These are phyloP conservation scores for Drosophila lutescens DNA, from an alignment of 2,888 invertebrate genomes.

Conservation along the genomic window DNA sequence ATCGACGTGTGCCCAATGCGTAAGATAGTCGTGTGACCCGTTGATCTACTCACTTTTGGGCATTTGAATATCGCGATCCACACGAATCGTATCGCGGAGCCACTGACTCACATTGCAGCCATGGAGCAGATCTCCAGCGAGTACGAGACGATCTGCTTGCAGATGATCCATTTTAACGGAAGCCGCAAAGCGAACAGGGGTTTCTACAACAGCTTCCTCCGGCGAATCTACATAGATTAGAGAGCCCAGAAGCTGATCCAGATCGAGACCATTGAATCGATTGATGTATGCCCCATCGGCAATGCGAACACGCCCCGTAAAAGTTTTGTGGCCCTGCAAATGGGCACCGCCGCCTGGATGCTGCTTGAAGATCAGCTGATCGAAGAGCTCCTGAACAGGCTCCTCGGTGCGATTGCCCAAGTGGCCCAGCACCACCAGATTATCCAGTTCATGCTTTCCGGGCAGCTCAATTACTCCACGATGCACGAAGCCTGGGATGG, in stretches of 20 bases:
- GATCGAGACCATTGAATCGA: conserved; percentile 79
- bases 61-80: conserved; percentile 80
- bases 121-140: conserved; percentile 68
- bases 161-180: conserved; percentile 74
- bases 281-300: conserved; percentile 79
- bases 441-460: conserved; percentile 43
- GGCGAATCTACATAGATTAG: conserved; percentile 82
- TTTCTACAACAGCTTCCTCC: conserved; percentile 56
- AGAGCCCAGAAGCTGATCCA: conserved; percentile 82
- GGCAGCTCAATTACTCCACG: conserved; percentile 65
- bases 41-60: conserved; percentile 48
- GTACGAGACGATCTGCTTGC: conserved; percentile 71
- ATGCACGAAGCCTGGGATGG: conserved; percentile 68
- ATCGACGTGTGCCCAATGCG: no score
- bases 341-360: conserved; percentile 29
- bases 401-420: conserved; percentile 69
- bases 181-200: conserved; percentile 82
- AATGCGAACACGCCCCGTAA: conserved; percentile 79
- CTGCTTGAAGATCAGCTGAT: conserved; percentile 76
- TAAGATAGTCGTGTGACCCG: no score
- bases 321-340: conserved; percentile 76
- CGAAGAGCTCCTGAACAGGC: conserved; percentile 70
- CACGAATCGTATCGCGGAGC: conserved; percentile 84
- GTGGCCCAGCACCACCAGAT: conserved; percentile 72
- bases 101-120: conserved; percentile 84